Evolutionary conservation across 2,113 vertebrate genomes (phyloP), one percentile per base, ranked within the genome.

Genomic region (Beaufortia kweichowensis): DNA sequence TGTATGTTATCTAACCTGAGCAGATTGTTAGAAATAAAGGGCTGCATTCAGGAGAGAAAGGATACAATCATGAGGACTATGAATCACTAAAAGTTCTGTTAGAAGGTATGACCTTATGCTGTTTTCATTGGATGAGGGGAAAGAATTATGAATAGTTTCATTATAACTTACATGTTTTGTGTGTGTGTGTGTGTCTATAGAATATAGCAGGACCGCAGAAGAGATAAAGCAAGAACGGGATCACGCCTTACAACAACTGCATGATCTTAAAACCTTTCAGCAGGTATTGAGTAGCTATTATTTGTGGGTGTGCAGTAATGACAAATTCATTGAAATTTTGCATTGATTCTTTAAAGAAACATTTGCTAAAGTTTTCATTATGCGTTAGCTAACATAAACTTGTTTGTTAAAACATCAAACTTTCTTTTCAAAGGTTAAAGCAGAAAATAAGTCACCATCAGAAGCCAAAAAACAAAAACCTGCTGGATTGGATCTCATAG

Each of bases 181-280:
- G 56, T 55, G 66, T 74, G 21, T 70, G n/a, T 15, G 11, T 59
- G 9, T 84, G 68, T 7, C 81, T 78, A 60, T 76, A 92, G 90
- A 81, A n/a, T 79, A 79, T 72, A 59, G 24, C 26, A 76, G 15
- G 26, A 81, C 59, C 63, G 81, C 17, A 4, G 67, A 76, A 4
- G 82, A 84, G 80, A 78, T 85, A 57, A 77, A 85, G 46, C 77
- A 81, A 65, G 84, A 88, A 33, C 88, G 85, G 78, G 80, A 78
- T 26, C 66, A 74, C 35, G 66, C 79, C 5, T 15, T 83, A 46
- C 79, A 84, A 17, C 86, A 78, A n/a, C 73, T 84, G 59, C 80
- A 81, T 59, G 60, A 50, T 3, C 57, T 70, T 17, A 70, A 21
- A 48, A 78, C 73, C 55, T 50, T 79, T 70, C 81, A 78, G 24